A percentile compares a stretch with the other conserved stretches of the same genome.
Evolutionary conservation across 1,140 invertebrate species (phyloP).

Genomic region (Drosophila yakuba): DNA sequence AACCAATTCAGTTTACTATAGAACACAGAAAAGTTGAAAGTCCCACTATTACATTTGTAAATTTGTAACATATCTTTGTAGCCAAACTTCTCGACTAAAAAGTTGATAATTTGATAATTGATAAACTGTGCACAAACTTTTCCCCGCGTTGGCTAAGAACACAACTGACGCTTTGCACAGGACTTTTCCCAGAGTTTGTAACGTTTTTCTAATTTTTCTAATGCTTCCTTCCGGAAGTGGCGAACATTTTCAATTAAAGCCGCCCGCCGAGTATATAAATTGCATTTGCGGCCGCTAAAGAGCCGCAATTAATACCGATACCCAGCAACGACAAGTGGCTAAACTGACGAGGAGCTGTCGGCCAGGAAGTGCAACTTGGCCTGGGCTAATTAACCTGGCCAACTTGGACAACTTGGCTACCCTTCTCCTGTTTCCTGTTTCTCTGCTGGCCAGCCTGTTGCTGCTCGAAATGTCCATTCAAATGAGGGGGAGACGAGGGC

Average conservation of each 20-base stretch:
- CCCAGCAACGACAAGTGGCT: constrained; percentile 11
- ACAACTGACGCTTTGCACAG: constrained; percentile 22
- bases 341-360: constrained; percentile 18
- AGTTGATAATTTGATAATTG: constrained; percentile 30
- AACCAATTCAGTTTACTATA: too few relatives aligned
- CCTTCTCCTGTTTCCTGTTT: background rate
- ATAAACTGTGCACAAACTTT: constrained; percentile 6
- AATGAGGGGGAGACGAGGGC: constrained; percentile 42
- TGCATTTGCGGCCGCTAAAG: constrained; percentile 63
- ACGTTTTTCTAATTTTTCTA: constrained; percentile 69
- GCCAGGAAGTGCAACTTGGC: constrained; percentile 60
- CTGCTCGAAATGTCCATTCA: constrained; percentile 54
- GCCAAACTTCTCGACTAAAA: background rate
- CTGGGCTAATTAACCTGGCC: constrained; percentile 60
- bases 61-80: background rate
- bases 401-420: constrained; percentile 22
- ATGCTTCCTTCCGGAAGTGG: constrained; percentile 71
- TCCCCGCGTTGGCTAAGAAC: background rate
- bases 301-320: constrained; percentile 70
- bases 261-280: constrained; percentile 17
- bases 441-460: constrained; percentile 62
- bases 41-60: too few relatives aligned
- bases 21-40: too few relatives aligned
- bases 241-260: constrained; percentile 70
- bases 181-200: constrained; percentile 19